Percentiles rank a stretch among this genome's conserved stretches.
phyloP scores from a whole-genome alignment of 2,113 vertebrate genomes.

The Ibidorhyncha struthersii region DNA sequence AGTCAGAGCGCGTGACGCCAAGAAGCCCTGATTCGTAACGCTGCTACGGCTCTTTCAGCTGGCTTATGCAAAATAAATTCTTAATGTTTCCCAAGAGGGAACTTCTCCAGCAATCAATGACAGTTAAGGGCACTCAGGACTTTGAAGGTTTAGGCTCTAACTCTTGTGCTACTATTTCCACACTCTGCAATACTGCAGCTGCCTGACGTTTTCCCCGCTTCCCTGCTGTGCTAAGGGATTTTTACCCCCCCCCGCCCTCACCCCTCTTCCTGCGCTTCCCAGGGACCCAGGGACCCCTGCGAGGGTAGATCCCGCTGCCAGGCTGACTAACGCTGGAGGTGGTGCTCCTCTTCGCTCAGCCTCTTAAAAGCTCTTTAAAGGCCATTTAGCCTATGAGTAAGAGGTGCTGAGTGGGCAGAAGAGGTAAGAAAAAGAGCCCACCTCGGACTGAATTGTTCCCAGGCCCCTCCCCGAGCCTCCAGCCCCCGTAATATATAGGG shows the following conservation, averaged over 20 bases:
- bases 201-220: not conserved
- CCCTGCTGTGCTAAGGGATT: not conserved
- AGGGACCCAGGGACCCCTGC: not conserved
- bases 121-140: constrained; percentile 32
- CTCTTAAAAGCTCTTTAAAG: not conserved
- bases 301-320: not conserved
- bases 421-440: not conserved
- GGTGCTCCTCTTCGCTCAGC: not conserved
- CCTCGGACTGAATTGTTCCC: not conserved
- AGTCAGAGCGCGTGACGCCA: not conserved
- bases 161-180: not conserved
- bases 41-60: not conserved
- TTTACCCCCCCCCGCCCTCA: not conserved
- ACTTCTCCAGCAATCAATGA: constrained; percentile 34
- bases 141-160: not conserved
- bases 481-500: not conserved
- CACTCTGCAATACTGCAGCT: not conserved
- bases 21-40: not conserved
- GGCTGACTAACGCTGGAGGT: not conserved
- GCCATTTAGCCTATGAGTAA: not conserved
- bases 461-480: not conserved
- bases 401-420: not conserved
- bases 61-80: constrained; percentile 6
- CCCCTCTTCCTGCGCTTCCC: not conserved
- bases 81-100: constrained; percentile 30